Percentiles rank a stretch among this genome's conserved stretches.
These are phyloP conservation scores for Pteromalus puparum DNA, from an alignment of 1,140 invertebrate species.

Conservation along the genomic window DNA sequence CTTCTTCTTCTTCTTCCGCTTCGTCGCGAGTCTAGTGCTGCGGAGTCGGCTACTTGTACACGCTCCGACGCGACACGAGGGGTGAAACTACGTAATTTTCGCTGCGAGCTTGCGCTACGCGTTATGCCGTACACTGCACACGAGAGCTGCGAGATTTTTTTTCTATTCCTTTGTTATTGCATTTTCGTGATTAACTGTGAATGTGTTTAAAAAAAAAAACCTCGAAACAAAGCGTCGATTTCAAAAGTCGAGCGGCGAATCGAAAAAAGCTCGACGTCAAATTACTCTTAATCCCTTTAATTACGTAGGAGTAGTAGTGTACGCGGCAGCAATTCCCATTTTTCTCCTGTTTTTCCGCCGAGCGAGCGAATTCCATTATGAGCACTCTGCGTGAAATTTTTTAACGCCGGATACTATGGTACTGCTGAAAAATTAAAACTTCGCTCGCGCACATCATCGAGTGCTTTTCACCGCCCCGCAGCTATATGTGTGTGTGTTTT, in stretches of 20 bases:
- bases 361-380: neutral
- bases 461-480: neutral
- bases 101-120: neutral
- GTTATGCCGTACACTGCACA: neutral
- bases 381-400: slow-evolving; percentile 1
- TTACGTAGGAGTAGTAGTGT: neutral
- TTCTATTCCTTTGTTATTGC: too few relatives aligned
- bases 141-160: too few relatives aligned
- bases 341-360: neutral
- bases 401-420: neutral
- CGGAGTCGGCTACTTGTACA: neutral
- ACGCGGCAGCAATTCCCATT: neutral
- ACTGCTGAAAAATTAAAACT: neutral
- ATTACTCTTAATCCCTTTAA: neutral
- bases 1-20: neutral
- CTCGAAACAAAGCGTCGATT: neutral
- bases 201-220: too few relatives aligned
- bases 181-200: too few relatives aligned
- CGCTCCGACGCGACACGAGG: neutral
- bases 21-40: neutral
- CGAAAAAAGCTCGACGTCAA: neutral
- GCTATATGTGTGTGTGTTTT: neutral
- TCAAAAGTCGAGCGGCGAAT: neutral
- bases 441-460: neutral
- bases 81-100: neutral